Base-by-base conservation (phyloP, 2,113 vertebrate genomes). In the Amia ocellicauda region DNA sequence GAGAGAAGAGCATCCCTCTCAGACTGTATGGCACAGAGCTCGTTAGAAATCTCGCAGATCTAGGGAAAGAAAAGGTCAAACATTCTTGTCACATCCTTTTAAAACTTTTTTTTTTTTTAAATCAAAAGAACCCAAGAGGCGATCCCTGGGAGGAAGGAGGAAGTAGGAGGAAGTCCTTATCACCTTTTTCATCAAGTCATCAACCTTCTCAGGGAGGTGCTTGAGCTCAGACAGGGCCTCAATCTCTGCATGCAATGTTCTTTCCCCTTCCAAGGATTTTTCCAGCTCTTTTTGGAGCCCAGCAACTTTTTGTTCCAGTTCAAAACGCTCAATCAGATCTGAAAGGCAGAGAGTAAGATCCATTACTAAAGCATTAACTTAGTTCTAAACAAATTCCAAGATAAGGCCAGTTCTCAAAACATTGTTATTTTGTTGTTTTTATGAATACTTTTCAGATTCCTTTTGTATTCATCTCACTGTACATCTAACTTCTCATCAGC, bases 141-240 rank as follows among this genome's bases (percentile, higher is more conserved):
- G n/a, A n/a, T n/a, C n/a, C n/a, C n/a, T n/a, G n/a, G n/a, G n/a
- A n/a, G n/a, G n/a, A n/a, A n/a, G n/a, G n/a, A n/a, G n/a, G n/a
- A n/a, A n/a, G n/a, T n/a, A 7, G 58, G 27, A 3, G 53, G 29
- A 19, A 4, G 52, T 5, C 19, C 2, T 7, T 0, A 51, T 77
- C 78, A 91, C 89, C 88, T 93, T 87, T 68, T 81, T 85, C 61
- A 68, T 82, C 47, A 93, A 80, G 2, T 61, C 31, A 51, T 92
- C 86, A 66, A 91, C 58, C 74, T 89, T 60, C 1, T 68, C 75
- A 40, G 76, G 77, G 36, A 81, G 73, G 4, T 43, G 20, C 45
- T 79, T 64, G 8, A 71, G 22, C 22, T 63, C 78, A 16, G 81
- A 83, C 2, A 90, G 59, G 7, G 74, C 72, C 7, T 75, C 56